Percentiles rank a stretch among this genome's conserved stretches.
Evolutionary conservation across 2,797 vertebrate genomes (phyloP).

Genomic region (Diplodus sargus): DNA sequence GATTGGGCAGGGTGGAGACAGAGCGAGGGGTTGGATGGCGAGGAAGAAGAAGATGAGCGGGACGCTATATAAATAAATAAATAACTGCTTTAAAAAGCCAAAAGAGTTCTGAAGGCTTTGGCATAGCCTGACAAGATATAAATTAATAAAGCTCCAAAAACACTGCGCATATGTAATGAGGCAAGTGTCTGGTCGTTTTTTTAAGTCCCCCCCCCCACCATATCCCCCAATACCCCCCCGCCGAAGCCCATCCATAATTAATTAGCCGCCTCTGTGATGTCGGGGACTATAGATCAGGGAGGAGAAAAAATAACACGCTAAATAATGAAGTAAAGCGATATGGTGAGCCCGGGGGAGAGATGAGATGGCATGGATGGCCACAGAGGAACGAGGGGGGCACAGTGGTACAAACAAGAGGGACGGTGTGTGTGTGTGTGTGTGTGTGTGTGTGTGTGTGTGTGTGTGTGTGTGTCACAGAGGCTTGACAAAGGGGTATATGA

Average conservation of each 20-base stretch:
- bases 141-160: conserved; percentile 82
- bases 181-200: conserved; percentile 71
- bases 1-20: conserved; percentile 22
- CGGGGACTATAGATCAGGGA: conserved; percentile 80
- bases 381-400: conserved; percentile 54
- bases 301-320: conserved; percentile 80
- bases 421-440: conserved; percentile 15
- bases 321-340: conserved; percentile 84
- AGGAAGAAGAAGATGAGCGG: conserved; percentile 41
- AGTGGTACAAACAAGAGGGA: conserved; percentile 62
- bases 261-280: conserved; percentile 81
- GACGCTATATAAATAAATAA: conserved; percentile 75
- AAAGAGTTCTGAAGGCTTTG: conserved; percentile 73
- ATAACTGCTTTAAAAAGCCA: conserved; percentile 70
- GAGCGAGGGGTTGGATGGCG: conserved; percentile 26
- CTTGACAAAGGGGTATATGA: conserved; percentile 49
- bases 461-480: conserved; percentile 9
- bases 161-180: conserved; percentile 78
- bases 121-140: conserved; percentile 77
- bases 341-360: conserved; percentile 63
- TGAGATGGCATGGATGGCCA: conserved; percentile 70
- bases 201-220: conserved; percentile 23
- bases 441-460: conserved; percentile 23
- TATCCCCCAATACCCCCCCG: conserved; percentile 7
- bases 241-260: conserved; percentile 79